A percentile compares a stretch with the other conserved stretches of the same genome.
These are phyloP conservation scores for Dufourea novaeangliae DNA, from an alignment of 1,140 invertebrate genomes.

Conservation along the genomic window DNA sequence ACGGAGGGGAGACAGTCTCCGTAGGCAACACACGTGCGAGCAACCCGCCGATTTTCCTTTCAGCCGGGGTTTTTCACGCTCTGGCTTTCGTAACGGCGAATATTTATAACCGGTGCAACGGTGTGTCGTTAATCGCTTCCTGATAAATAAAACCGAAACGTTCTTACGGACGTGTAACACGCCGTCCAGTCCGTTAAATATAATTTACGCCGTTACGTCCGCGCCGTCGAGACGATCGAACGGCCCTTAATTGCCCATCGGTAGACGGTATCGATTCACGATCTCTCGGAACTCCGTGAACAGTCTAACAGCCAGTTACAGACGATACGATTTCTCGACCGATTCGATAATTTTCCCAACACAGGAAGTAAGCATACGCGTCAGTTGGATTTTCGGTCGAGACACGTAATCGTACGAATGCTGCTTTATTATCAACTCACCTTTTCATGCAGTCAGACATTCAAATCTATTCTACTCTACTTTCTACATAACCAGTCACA, in stretches of 20 bases:
- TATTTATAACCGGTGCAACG: conserved; percentile 40
- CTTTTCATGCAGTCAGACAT: no score
- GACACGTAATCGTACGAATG: no score
- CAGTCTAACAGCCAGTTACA: no score
- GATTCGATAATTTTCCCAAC: no score
- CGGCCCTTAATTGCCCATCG: conserved; percentile 27
- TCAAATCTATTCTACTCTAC: no score
- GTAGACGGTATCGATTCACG: conserved; percentile 7
- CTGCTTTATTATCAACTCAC: no score
- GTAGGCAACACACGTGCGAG: no score
- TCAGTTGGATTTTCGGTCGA: no score
- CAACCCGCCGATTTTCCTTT: conserved; percentile 36
- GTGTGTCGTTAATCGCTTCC: conserved; percentile 46
- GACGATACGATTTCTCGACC: no score
- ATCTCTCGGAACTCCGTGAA: conserved; percentile 33
- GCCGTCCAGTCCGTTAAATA: conserved; percentile 1
- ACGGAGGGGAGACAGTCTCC: no score
- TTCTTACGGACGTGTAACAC: conserved; percentile 11
- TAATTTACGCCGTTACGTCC: conserved; percentile 29
- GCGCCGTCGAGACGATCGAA: conserved; percentile 6
- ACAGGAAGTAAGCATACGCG: no score
- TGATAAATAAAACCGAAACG: conserved; percentile 40
- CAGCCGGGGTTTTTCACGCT: conserved; percentile 1
- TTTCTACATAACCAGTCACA: no score
- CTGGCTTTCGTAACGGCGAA: conserved; percentile 32